Base-by-base conservation (phyloP, 2,113 vertebrate species). In the Petrocephalus zakoni region DNA sequence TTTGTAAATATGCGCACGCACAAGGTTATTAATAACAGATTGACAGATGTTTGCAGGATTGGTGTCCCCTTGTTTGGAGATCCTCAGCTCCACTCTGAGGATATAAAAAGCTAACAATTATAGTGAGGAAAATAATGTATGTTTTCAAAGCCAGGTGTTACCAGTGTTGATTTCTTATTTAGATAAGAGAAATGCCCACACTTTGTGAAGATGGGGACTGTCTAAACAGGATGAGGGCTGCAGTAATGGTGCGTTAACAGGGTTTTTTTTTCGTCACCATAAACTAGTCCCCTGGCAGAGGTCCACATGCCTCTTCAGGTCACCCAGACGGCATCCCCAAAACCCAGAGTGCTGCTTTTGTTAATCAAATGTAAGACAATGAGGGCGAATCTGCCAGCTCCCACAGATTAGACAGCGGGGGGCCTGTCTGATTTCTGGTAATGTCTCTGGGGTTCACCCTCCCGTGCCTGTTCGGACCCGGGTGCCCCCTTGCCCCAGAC, bases 291-390 rank as follows among this genome's bases (percentile, higher is more conserved):
- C 56, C 3, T 61, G 56, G 56, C 29, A 17, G 42, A 21, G 34
- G 75, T 82, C 78, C 21, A 64, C 21, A 47, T 2, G 17, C 8
- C 0, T 13, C 78, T 49, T 53, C n/a, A 53, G 87, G 25, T 88
- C 61, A 29, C 87, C 92, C 92, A 90, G 91, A 86, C 88, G 81
- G 92, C 90, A 89, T 90, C 89, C 90, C 88, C 93, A 95, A 96
- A 95, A 95, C 95, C 93, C 94, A 95, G 95, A 96, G 96, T 95
- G 95, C 92, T 90, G 91, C 94, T 92, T 92, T 94, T 49, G 95
- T 95, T 96, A 96, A 96, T 96, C 94, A 96, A 95, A 95, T 93
- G 90, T 85, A 92, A 93, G 92, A 90, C 94, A 93, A 93, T 93
- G 92, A 92, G 91, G 92, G 94, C 93, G 94, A 95, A 95, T 92